Evolutionary conservation across 92 coral and sea anemone genomes (phyloP).

Genomic region (Epizoanthus illoricatus): DNA sequence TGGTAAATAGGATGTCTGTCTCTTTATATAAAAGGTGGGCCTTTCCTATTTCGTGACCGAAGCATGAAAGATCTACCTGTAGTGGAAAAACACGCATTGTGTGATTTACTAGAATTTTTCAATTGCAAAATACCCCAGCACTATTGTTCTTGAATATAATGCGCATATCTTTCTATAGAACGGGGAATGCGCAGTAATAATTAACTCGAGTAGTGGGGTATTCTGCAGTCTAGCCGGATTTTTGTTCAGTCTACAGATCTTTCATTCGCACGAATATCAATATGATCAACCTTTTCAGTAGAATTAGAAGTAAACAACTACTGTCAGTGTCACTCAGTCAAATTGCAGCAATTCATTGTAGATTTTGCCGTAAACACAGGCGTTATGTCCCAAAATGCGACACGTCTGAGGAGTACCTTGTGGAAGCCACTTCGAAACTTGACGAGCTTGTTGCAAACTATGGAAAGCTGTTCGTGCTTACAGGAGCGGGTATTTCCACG

Average conservation of each 20-base stretch:
- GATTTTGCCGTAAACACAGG: slow-evolving; percentile 32
- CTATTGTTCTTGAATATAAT: not conserved
- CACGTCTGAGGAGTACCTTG: slow-evolving; percentile 50
- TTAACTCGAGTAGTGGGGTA: too few relatives aligned
- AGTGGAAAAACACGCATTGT: not conserved
- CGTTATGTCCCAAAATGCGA: slow-evolving; percentile 68
- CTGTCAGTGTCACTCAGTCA: slow-evolving; percentile 10
- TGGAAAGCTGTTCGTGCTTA: slow-evolving; percentile 73
- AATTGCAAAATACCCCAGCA: too few relatives aligned
- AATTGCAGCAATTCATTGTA: not conserved
- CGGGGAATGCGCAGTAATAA: too few relatives aligned
- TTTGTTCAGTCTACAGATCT: too few relatives aligned
- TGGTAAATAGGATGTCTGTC: too few relatives aligned
- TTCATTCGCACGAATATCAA: not conserved
- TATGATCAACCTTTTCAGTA: slow-evolving; percentile 12
- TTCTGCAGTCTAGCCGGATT: too few relatives aligned
- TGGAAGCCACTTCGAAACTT: slow-evolving; percentile 51
- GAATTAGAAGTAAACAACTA: not conserved
- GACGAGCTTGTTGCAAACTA: slow-evolving; percentile 65
- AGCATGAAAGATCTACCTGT: too few relatives aligned
- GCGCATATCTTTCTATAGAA: not conserved
- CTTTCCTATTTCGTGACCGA: too few relatives aligned
- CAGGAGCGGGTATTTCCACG: slow-evolving; percentile 97
- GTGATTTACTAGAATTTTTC: not conserved
- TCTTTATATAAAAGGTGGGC: too few relatives aligned